Conservation (phyloP, 1,140 invertebrate species). For the Bombus waltoni region DNA sequence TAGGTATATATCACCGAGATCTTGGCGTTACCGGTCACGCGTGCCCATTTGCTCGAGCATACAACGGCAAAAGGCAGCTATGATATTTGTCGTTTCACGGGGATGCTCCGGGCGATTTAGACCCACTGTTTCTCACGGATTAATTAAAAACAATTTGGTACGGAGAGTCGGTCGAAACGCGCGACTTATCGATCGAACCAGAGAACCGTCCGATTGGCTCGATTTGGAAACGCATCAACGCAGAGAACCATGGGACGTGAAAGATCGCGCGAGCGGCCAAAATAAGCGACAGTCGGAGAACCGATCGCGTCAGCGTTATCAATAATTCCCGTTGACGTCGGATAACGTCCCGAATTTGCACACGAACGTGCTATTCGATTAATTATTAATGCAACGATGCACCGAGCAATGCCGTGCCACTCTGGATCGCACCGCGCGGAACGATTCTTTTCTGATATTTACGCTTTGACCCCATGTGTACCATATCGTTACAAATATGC, state of each 20-base stretch:
- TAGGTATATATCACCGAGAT: constrained; percentile 35
- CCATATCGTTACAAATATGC: background rate
- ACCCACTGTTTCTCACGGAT: background rate
- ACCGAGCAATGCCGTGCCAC: too few species aligned
- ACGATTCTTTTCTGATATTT: constrained; percentile 13
- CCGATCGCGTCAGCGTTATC: constrained; percentile 51
- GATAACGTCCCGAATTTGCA: constrained; percentile 38
- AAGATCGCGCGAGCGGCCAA: constrained; percentile 24
- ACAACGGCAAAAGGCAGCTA: background rate
- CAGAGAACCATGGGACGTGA: background rate
- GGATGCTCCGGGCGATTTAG: background rate
- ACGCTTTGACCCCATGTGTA: too few species aligned
- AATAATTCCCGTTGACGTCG: constrained; percentile 56
- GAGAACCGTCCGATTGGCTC: background rate
- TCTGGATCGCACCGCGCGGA: background rate
- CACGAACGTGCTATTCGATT: background rate
- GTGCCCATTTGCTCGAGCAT: background rate
- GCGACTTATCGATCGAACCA: constrained; percentile 12
- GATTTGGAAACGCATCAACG: constrained; percentile 43
- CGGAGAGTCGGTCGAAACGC: too few species aligned
- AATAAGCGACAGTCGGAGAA: constrained; percentile 23
- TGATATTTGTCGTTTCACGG: background rate
- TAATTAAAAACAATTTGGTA: background rate
- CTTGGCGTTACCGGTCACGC: background rate
- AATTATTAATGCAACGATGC: constrained; percentile 3